Base-by-base conservation (phyloP, 2,888 invertebrate species). In the Elgonia sp. region DNA sequence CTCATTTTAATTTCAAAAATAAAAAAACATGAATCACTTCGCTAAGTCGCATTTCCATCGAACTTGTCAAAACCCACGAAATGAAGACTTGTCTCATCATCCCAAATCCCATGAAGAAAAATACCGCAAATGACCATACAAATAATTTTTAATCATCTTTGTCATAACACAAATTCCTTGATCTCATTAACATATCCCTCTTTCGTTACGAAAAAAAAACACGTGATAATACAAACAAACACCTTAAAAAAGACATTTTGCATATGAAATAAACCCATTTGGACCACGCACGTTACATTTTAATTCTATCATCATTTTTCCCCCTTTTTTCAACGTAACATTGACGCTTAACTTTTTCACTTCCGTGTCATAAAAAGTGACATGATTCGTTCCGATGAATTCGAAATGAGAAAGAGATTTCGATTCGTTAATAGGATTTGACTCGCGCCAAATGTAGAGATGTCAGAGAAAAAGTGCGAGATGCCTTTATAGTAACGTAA, bases 401-500 rank as follows among this genome's bases (percentile, higher is more conserved):
- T 6, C 10, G 14, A 50, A 18, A 50, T 70, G n/a, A n/a, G 18
- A 39, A 9, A 9, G 40, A 20, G 20, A 62, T 20, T 46, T 42
- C 40, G 40, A 63, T 14, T 42, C n/a, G 37, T 18, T 75, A 20
- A 50, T 42, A 53, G 18, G 21, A 65, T 53, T 37, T 67, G 55
- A 21, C 20, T 55, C 75, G 67, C 65, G 67, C 76, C 76, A 76
- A 69, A 84, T 76, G 69, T 69, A 53, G 53, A 42, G 37, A 70
- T 46, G 83, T 29, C 37, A 60, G 21, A 62, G 63, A n/a, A 55
- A 80, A 76, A 73, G 37, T 60, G 60, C 46, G 50, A 65, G 63
- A 83, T 87, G 72, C 83, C 83, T 73, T 83, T 79, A 65, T 37
- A 70, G 65, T 79, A 88, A 85, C 88, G 81, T 88, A 83, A 88